Evolutionary conservation across 2,888 invertebrate genomes (phyloP).

Genomic region (Lissocephala sabroskyi): DNA sequence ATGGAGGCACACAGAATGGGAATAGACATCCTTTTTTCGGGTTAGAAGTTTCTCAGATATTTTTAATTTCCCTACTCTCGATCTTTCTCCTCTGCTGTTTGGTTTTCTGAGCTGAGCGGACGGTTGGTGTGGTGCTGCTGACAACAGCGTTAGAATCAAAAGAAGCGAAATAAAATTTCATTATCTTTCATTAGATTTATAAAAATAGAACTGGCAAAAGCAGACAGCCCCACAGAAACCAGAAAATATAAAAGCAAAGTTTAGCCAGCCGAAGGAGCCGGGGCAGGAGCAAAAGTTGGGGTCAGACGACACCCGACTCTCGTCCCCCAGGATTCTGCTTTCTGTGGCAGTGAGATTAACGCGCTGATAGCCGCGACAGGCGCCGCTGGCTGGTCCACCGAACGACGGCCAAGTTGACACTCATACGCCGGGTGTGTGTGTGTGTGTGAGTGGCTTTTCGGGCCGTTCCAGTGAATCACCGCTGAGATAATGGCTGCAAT

Average conservation of each 20-base stretch:
- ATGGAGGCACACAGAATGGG: slow-evolving; percentile 23
- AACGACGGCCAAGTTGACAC: slow-evolving; percentile 30
- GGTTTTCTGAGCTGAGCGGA: slow-evolving; percentile 3
- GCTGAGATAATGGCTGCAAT: slow-evolving; percentile 63
- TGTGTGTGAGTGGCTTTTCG: neutral
- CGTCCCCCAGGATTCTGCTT: slow-evolving; percentile 45
- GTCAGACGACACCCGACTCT: no score
- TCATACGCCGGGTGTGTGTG: slow-evolving; percentile 37
- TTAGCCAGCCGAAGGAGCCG: no score
- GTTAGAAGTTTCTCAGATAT: no score
- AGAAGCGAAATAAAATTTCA: slow-evolving; percentile 57
- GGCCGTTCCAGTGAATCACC: slow-evolving; percentile 27
- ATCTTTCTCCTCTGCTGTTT: no score
- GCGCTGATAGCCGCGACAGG: slow-evolving; percentile 50
- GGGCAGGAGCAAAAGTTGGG: no score
- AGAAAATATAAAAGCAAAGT: slow-evolving; percentile 34
- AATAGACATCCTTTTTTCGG: neutral
- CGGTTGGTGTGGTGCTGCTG: slow-evolving; percentile 26
- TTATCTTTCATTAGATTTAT: slow-evolving; percentile 66
- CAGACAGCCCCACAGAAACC: slow-evolving; percentile 4
- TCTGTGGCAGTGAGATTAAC: slow-evolving; percentile 46
- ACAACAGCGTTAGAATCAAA: slow-evolving; percentile 53
- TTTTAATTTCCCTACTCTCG: no score
- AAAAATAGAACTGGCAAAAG: slow-evolving; percentile 46
- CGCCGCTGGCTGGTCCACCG: slow-evolving; percentile 30